A percentile compares a stretch with the other conserved stretches of the same genome.
These are phyloP conservation scores for Venusia cambrica DNA, from an alignment of 2,888 invertebrate species.

Conservation along the genomic window DNA sequence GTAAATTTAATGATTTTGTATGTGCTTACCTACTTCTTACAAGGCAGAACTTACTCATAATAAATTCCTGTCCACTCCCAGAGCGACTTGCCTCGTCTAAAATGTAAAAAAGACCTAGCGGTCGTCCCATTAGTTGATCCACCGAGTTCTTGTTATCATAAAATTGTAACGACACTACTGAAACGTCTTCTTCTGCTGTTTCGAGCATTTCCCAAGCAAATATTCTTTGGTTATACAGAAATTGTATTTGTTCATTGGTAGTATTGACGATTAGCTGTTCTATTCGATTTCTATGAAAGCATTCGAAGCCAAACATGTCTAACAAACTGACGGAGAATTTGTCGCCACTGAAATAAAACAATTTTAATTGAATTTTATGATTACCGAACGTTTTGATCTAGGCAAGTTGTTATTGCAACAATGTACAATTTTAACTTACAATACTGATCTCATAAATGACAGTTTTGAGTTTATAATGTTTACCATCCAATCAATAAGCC, in stretches of 20 bases:
- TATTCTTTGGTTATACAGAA: conserved; percentile 94
- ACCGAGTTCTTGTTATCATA: conserved; percentile 94
- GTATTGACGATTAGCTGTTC: conserved; percentile 95
- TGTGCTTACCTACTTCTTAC: not conserved
- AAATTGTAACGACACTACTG: conserved; percentile 86
- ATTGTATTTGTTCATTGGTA: conserved; percentile 96
- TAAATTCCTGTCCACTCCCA: conserved; percentile 85
- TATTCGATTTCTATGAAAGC: conserved; percentile 90
- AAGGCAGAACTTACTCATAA: conserved; percentile 81
- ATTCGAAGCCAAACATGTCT: conserved; percentile 96
- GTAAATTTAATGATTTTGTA: conserved; percentile 9
- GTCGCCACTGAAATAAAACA: conserved; percentile 87
- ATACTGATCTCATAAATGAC: conserved; percentile 90
- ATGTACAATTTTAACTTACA: conserved; percentile 80
- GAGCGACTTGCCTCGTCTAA: conserved; percentile 93
- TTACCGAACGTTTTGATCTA: too few relatives aligned
- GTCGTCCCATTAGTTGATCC: conserved; percentile 92
- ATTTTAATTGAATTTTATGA: too few relatives aligned
- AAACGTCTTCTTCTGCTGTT: conserved; percentile 90
- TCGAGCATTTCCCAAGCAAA: conserved; percentile 95
- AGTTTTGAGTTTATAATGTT: conserved; percentile 92
- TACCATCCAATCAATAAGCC: conserved; percentile 94
- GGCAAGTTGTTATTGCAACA: too few relatives aligned
- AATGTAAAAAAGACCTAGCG: conserved; percentile 90
- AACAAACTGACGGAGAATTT: conserved; percentile 89